Evolutionary conservation across 2,888 invertebrate genomes (phyloP).

Genomic region (Oscheius sp.): DNA sequence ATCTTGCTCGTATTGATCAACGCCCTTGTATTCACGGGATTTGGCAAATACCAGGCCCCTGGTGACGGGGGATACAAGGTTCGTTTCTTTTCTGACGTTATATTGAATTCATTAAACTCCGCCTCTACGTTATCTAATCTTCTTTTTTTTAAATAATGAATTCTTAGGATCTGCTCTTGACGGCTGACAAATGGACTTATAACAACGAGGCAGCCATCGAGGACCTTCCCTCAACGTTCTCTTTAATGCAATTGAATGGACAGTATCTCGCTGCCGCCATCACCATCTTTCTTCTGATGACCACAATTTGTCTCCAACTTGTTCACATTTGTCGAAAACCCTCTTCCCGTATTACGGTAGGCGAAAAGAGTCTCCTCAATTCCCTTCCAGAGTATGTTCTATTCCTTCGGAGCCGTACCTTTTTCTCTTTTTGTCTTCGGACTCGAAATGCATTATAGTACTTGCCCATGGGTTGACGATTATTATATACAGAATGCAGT

Average conservation of each 20-base stretch:
- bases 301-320: conserved; percentile 56
- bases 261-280: conserved; percentile 59
- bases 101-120: neutral
- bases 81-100: neutral
- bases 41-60: conserved; percentile 64
- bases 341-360: conserved; percentile 60
- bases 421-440: conserved; percentile 65
- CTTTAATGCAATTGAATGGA: conserved; percentile 57
- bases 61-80: conserved; percentile 48
- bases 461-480: conserved; percentile 68
- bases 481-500: conserved; percentile 42
- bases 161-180: conserved; percentile 61
- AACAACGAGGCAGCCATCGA: conserved; percentile 33
- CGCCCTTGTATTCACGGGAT: conserved; percentile 63
- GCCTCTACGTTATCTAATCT: no score
- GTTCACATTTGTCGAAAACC: conserved; percentile 56
- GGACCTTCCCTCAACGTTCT: conserved; percentile 60
- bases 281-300: conserved; percentile 53
- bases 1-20: conserved; percentile 62
- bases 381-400: conserved; percentile 61
- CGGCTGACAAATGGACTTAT: conserved; percentile 66
- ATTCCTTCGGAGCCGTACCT: conserved; percentile 65
- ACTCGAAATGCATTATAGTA: conserved; percentile 68
- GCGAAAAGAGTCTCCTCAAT: neutral
- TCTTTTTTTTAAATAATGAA: no score